These are phyloP conservation scores for Pongo abelii DNA, from an alignment of 2,113 vertebrate genomes.

Conservation along the genomic window DNA sequence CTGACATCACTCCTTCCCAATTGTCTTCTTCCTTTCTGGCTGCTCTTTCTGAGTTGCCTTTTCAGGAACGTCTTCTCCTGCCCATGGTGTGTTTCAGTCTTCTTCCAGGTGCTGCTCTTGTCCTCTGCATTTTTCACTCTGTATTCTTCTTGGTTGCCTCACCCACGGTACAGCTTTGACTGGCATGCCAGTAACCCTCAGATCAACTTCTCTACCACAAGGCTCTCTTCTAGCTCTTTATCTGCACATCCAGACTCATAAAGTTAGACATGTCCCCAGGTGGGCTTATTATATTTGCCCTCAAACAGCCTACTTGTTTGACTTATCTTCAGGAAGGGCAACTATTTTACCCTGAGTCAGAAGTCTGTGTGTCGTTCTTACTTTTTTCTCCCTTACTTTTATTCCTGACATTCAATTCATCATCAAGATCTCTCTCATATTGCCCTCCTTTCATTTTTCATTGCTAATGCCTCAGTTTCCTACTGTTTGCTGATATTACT, in stretches of 20 bases:
- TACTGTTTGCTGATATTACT: neutral
- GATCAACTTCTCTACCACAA: fast-evolving
- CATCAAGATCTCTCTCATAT: neutral
- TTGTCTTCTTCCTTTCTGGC: neutral
- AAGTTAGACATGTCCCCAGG: neutral
- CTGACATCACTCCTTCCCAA: neutral
- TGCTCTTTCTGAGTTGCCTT: neutral
- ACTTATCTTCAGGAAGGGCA: neutral
- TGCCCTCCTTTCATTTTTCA: neutral
- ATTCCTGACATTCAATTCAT: neutral
- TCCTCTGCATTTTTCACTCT: neutral
- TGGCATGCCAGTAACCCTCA: neutral
- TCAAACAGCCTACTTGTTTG: neutral
- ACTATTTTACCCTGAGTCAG: neutral
- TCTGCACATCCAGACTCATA: neutral
- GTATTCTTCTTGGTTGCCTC: neutral
- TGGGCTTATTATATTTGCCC: neutral
- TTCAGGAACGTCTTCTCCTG: neutral
- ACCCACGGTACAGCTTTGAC: fast-evolving
- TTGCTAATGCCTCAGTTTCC: neutral
- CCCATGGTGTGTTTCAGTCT: neutral
- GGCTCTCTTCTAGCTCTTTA: neutral
- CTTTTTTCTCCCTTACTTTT: neutral
- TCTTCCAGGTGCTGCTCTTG: neutral
- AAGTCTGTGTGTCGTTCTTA: neutral